Base-by-base conservation (phyloP, 2,113 vertebrate species). In the Equus quagga region DNA sequence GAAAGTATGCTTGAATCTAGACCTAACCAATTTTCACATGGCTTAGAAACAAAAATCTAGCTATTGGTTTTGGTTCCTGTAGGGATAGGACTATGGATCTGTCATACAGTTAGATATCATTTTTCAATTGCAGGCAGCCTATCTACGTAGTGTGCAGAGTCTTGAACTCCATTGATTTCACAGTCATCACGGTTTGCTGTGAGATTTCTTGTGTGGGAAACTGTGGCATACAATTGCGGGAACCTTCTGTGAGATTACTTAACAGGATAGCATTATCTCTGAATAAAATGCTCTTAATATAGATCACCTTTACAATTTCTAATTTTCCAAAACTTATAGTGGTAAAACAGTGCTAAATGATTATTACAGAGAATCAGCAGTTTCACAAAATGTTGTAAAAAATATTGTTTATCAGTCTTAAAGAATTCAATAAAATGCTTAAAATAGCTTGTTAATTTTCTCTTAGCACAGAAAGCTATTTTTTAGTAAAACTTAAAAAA, bases 401-500 rank as follows among this genome's bases (percentile, higher is more conserved):
- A 11, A 54, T 81, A 54, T 56, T 78, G 3, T 51, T 41, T 78
- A 87, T n/a, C 2, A 2, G 62, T 69, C 78, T 24, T 64, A 92
- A 90, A 90, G 17, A 92, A 95, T 96, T 23, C 21, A 44, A 94
- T 73, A 8, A 33, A 10, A 90, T 84, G 9, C 7, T 11, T 15
- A 44, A 51, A 36, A 31, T 14, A 36, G 11, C 3, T n/a, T 58
- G 64, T 83, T 75, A 89, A 79, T 65, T 64, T 69, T 91, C 51
- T 78, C 46, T 78, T 80, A 60, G 33, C 62, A 88, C 17, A 91
- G 60, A 67, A 97, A 92, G 11, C 5, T 75, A 62, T 18, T 60
- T 96, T 94, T 58, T 5, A 92, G 94, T 67, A 98, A 96, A 96
- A 49, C 24, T 36, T 83, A 26, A 96, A 82, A 93, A 73, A 87